A percentile compares a stretch with the other conserved stretches of the same genome.
Evolutionary conservation across 2,113 vertebrate species (phyloP).

Genomic region (Microcebus jonahi): DNA sequence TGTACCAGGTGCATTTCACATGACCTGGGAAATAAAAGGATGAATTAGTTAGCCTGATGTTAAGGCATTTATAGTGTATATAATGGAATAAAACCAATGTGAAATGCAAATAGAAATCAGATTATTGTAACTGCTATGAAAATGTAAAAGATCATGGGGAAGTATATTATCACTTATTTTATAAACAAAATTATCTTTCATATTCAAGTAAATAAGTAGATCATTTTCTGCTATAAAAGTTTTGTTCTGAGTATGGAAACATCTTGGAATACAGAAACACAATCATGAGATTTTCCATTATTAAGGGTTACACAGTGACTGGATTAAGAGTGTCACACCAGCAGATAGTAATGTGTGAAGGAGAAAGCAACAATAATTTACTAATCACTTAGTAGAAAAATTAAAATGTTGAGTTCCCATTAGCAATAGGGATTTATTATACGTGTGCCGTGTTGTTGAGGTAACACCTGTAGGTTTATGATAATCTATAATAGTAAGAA

Average conservation of each 20-base stretch:
- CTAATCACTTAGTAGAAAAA: neutral
- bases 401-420: neutral
- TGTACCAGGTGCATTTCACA: neutral
- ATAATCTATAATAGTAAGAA: neutral
- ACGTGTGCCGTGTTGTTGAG: neutral
- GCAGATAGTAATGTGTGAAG: neutral
- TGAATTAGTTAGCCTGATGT: neutral
- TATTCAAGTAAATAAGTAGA: neutral
- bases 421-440: neutral
- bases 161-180: neutral
- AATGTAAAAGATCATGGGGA: neutral
- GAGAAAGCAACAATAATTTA: neutral
- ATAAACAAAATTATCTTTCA: neutral
- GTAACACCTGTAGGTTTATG: neutral
- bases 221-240: neutral
- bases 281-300: neutral
- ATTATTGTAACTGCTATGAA: neutral
- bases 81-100: neutral
- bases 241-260: neutral
- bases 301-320: neutral
- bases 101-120: neutral
- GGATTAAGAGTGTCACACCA: neutral
- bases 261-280: neutral
- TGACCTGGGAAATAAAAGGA: neutral
- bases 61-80: neutral